These are phyloP conservation scores for Labia minor DNA, from an alignment of 2,888 invertebrate species.

Conservation along the genomic window DNA sequence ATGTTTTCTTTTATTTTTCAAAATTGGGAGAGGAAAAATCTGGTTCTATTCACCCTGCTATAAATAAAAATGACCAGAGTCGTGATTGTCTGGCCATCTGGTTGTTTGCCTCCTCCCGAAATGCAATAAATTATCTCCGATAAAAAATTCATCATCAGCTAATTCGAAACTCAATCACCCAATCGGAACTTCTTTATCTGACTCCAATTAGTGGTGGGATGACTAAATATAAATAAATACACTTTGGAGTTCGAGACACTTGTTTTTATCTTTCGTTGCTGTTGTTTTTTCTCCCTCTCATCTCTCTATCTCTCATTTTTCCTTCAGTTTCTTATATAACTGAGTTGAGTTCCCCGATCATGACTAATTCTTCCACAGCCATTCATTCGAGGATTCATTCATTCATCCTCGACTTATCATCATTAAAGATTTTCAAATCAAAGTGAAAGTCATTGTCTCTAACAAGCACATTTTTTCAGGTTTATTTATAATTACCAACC, in stretches of 20 bases:
- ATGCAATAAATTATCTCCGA: background rate
- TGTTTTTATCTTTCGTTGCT: background rate
- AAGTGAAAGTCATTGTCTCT: background rate
- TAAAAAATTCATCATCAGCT: slow-evolving; percentile 13
- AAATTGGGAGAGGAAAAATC: background rate
- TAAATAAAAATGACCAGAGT: background rate
- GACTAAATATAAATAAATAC: slow-evolving; percentile 4
- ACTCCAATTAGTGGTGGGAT: background rate
- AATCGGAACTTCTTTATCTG: slow-evolving; percentile 5
- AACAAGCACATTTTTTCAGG: background rate
- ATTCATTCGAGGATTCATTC: background rate
- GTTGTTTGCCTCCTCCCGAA: slow-evolving; percentile 13
- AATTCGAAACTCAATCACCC: background rate
- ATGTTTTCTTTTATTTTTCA: too few species aligned
- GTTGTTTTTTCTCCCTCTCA: too few species aligned
- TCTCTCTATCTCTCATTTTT: too few species aligned
- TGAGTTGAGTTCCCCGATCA: background rate
- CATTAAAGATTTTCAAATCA: background rate
- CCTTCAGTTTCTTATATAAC: background rate
- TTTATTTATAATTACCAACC: background rate
- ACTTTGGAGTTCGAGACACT: background rate
- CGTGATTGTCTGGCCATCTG: slow-evolving; percentile 6
- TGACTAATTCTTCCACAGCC: background rate
- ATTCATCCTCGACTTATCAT: background rate
- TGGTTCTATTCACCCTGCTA: slow-evolving; percentile 1